phyloP scores from a whole-genome alignment of 2,113 vertebrate genomes.

The Oncorhynchus nerka region DNA sequence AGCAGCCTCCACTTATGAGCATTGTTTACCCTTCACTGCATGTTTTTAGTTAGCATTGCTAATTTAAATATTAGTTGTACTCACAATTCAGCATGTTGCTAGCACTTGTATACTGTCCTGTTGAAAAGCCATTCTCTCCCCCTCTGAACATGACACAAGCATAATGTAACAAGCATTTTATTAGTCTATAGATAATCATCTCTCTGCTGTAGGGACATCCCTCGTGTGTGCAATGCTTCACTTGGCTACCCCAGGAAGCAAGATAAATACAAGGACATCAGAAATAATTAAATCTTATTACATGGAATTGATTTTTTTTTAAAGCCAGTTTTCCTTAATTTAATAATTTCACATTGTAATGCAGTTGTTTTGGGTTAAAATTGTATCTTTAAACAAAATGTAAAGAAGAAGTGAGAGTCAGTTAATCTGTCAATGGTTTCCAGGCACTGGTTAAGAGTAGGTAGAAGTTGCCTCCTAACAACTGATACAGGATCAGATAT shows the following conservation, averaged over 20 bases:
- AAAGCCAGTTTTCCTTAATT: slow-evolving; percentile 45
- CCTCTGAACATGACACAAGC: not conserved
- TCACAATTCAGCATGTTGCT: no score
- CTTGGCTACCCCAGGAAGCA: slow-evolving; percentile 52
- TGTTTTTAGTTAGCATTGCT: not conserved
- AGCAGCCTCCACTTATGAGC: no score
- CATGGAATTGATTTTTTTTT: slow-evolving; percentile 27
- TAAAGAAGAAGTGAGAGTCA: slow-evolving; percentile 44
- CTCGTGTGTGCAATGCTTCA: slow-evolving; percentile 51
- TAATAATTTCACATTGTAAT: slow-evolving; percentile 41
- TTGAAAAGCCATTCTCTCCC: not conserved
- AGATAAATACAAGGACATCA: slow-evolving; percentile 35
- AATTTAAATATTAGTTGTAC: no score
- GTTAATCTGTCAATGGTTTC: slow-evolving; percentile 52
- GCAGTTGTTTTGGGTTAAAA: slow-evolving; percentile 58
- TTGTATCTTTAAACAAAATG: slow-evolving; percentile 45
- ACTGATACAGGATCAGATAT: slow-evolving; percentile 1
- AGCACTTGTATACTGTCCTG: not conserved
- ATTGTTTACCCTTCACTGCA: no score
- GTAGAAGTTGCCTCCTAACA: slow-evolving; percentile 22
- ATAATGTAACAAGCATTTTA: slow-evolving; percentile 56
- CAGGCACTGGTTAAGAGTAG: slow-evolving; percentile 63
- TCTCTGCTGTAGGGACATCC: slow-evolving; percentile 56
- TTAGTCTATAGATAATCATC: slow-evolving; percentile 67
- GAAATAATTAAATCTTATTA: slow-evolving; percentile 31